Conservation (phyloP, 2,113 vertebrate genomes). For the Tricholaema leucomelas region DNA sequence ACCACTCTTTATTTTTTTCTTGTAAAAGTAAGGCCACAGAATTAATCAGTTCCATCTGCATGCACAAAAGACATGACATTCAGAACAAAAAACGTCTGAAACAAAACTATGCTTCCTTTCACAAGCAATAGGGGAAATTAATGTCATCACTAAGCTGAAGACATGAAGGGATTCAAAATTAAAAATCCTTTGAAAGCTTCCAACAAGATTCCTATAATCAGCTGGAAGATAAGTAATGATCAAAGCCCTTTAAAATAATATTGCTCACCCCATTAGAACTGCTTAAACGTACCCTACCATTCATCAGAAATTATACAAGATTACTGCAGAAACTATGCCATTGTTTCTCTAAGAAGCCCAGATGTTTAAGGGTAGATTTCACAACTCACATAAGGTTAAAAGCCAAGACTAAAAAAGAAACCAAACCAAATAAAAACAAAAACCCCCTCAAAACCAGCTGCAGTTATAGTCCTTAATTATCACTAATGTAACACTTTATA, state of each 20-base stretch:
- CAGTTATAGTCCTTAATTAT: constrained; percentile 63
- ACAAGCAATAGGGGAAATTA: constrained; percentile 81
- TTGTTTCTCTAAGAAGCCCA: constrained; percentile 82
- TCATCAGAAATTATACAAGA: constrained; percentile 86
- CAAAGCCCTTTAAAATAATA: constrained; percentile 85
- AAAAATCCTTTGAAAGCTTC: constrained; percentile 84
- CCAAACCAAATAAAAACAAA: neutral
- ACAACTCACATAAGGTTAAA: constrained; percentile 66
- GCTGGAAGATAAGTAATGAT: constrained; percentile 90
- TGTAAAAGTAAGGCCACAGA: constrained; percentile 49
- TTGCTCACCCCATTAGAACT: constrained; percentile 82
- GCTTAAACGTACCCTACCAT: constrained; percentile 84
- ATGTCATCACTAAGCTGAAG: constrained; percentile 82
- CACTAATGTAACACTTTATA: constrained; percentile 28
- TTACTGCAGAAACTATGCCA: constrained; percentile 72
- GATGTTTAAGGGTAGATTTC: constrained; percentile 79
- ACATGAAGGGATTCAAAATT: constrained; percentile 84
- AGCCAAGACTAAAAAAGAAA: constrained; percentile 61
- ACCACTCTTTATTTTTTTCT: neutral
- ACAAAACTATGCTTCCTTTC: constrained; percentile 79
- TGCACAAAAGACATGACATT: constrained; percentile 81
- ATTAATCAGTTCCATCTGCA: constrained; percentile 83
- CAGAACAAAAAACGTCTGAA: constrained; percentile 78
- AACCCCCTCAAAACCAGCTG: constrained; percentile 28
- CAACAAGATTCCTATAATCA: constrained; percentile 86